Evolutionary conservation across 2,888 invertebrate genomes (phyloP).

Genomic region (Notodonta ziczac): DNA sequence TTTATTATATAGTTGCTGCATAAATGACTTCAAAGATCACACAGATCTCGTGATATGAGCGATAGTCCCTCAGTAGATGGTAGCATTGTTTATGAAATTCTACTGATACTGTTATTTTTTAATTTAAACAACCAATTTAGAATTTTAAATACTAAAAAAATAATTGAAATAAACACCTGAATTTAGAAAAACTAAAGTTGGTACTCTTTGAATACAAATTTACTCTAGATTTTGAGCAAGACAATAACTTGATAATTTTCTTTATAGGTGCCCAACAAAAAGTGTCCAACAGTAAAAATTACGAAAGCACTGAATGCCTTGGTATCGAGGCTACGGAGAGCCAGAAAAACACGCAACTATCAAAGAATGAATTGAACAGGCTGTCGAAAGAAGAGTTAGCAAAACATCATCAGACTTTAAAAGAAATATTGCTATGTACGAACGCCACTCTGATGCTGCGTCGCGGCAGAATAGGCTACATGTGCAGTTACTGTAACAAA

Average conservation of each 20-base stretch:
- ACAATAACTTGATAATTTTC: conserved; percentile 7
- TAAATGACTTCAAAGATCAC: too few relatives aligned
- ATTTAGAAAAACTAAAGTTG: too few relatives aligned
- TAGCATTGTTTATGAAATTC: too few relatives aligned
- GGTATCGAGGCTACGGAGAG: not conserved
- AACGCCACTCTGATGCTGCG: conserved; percentile 34
- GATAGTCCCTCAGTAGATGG: too few relatives aligned
- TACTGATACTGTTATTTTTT: too few relatives aligned
- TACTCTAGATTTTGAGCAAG: not conserved
- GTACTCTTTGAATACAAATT: too few relatives aligned
- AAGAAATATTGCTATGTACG: conserved; percentile 16
- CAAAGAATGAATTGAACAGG: not conserved
- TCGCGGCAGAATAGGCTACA: conserved; percentile 22
- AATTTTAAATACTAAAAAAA: too few relatives aligned
- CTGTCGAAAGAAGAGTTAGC: not conserved
- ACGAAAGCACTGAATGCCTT: too few relatives aligned
- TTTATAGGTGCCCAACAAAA: conserved; percentile 16
- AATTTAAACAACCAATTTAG: too few relatives aligned
- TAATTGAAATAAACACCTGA: too few relatives aligned
- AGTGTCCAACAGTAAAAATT: not conserved
- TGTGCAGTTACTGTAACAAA: conserved; percentile 30
- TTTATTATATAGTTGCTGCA: too few relatives aligned
- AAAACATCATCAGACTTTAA: conserved; percentile 18
- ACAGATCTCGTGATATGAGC: too few relatives aligned
- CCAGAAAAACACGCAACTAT: not conserved